A percentile compares a stretch with the other conserved stretches of the same genome.
Evolutionary conservation across 2,113 vertebrate species (phyloP).

Genomic region (Aix galericulata): DNA sequence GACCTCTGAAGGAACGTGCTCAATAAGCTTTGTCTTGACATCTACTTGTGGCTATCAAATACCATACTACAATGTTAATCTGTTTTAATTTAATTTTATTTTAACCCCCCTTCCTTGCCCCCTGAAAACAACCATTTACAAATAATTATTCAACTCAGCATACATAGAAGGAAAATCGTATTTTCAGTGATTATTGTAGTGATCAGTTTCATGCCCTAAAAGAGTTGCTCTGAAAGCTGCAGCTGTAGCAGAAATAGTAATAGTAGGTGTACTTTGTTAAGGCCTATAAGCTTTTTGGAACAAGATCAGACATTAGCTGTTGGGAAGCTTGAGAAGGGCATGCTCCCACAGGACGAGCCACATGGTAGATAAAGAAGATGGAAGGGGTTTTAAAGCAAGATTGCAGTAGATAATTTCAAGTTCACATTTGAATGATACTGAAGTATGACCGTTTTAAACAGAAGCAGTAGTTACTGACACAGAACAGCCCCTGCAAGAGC

Average conservation of each 20-base stretch:
- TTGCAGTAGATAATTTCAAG: neutral
- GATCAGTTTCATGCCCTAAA: constrained; percentile 8
- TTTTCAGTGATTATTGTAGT: constrained; percentile 23
- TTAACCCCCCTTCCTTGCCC: neutral
- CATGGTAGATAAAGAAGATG: neutral
- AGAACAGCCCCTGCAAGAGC: neutral
- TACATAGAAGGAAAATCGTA: constrained; percentile 24
- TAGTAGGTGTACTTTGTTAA: neutral
- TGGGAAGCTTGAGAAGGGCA: neutral
- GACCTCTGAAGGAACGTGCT: neutral
- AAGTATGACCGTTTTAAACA: neutral
- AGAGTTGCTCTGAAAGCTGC: constrained; percentile 26
- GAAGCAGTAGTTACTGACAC: neutral
- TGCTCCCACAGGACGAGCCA: neutral
- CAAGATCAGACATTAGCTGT: neutral
- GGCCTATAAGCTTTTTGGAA: neutral
- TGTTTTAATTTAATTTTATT: neutral
- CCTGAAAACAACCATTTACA: constrained; percentile 44
- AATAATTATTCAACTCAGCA: constrained; percentile 18
- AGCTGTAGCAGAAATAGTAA: neutral
- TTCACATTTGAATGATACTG: neutral
- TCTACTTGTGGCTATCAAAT: neutral
- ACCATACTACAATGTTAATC: rapidly evolving
- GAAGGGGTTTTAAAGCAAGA: neutral
- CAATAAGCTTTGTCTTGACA: neutral